Evolutionary conservation across 2,113 vertebrate genomes (phyloP), one percentile per base, ranked within the genome.

Genomic region (Polyodon spathula): DNA sequence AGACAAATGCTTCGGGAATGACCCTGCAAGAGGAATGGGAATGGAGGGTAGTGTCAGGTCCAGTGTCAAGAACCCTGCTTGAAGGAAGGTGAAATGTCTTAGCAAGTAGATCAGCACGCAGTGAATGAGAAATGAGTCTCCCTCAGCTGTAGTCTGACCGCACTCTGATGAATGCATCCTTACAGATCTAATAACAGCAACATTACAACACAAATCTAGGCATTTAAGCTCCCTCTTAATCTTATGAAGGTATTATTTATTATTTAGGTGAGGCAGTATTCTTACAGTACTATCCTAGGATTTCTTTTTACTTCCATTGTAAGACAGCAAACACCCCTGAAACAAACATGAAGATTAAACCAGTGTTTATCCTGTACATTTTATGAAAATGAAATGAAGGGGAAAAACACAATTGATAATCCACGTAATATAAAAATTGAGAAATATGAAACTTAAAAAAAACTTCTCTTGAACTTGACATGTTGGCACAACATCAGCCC

Each of bases 141-240:
- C 53, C 53, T 55, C 8, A 17, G 15, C 16, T 55, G 37, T 37
- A 55, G 53, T 38, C 4, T 55, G 37, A 55, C 53, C 48, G 48
- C 48, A 14, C 10, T 50, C 48, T 12, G 48, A 50, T 50, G 48
- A 50, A 50, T 50, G 15, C 48, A 50, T 50, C 48, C 48, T 50
- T n/a, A 50, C 48, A n/a, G 48, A n/a, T 10, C 48, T 50, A 50
- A 4, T 50, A 50, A 50, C 15, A 50, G 48, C 5, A n/a, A 10
- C 12, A n/a, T 50, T 50, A 2, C 48, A 50, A 50, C 48, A n/a
- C 48, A 50, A 14, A n/a, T 3, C 48, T 50, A n/a, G 9, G 15
- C 48, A 11, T n/a, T 50, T 10, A n/a, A 50, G 48, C 48, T 50
- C 8, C 6, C 48, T 10, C 48, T 50, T n/a, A 6, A 6, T 12